Conservation (phyloP, 2,888 invertebrate genomes). For the Phasia obesa region DNA sequence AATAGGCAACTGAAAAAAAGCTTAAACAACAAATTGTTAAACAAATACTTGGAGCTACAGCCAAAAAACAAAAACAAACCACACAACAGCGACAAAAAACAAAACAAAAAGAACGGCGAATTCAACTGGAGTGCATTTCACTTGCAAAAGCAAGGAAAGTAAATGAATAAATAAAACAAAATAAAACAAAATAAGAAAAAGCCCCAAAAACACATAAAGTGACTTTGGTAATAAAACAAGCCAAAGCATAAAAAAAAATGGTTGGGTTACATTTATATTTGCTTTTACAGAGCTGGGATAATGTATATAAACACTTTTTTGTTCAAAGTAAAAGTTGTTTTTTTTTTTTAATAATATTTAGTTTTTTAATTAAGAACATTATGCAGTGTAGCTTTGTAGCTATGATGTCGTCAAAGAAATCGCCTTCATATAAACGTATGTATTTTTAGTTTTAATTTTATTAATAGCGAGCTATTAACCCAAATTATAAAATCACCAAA, state of each 20-base stretch:
- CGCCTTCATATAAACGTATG: no score
- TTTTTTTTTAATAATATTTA: no score
- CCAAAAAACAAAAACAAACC: conserved; percentile 8
- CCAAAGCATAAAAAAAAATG: background rate
- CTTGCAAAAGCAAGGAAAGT: conserved; percentile 7
- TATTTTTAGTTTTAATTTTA: no score
- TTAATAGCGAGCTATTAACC: no score
- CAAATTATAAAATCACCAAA: no score
- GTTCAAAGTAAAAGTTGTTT: background rate
- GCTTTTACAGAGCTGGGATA: background rate
- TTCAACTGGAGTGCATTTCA: conserved; percentile 39
- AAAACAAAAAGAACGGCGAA: conserved; percentile 18
- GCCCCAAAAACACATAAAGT: background rate
- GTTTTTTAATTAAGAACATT: no score
- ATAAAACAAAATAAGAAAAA: background rate
- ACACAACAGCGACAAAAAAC: background rate
- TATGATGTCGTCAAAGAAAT: no score
- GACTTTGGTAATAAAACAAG: background rate
- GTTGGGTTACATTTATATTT: background rate
- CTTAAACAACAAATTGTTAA: background rate
- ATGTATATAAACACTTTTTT: no score
- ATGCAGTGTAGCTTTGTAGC: no score
- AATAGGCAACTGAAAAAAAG: conserved; percentile 58
- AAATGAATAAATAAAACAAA: conserved; percentile 16
- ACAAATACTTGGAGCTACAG: background rate